phyloP scores from a whole-genome alignment of 2,888 invertebrate species.

The Muschampia plurimacula region DNA sequence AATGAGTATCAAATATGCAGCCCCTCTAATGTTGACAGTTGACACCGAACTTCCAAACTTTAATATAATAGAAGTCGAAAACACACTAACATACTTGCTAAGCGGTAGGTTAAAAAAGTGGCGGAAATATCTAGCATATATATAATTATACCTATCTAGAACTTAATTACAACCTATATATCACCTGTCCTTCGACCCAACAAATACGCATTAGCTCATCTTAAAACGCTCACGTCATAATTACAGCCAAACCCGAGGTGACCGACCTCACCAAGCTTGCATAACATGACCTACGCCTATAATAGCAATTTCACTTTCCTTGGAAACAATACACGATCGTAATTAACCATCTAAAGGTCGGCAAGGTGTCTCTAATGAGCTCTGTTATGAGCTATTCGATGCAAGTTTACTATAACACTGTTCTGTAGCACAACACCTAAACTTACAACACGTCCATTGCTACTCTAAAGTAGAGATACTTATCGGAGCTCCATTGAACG shows the following conservation, averaged over 20 bases:
- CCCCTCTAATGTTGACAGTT: too few relatives aligned
- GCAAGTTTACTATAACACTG: conserved; percentile 28
- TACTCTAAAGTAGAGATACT: neutral
- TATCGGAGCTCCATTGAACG: neutral
- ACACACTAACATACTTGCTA: too few relatives aligned
- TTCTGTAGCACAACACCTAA: conserved; percentile 2
- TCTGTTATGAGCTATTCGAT: conserved; percentile 40
- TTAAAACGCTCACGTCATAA: conserved; percentile 24
- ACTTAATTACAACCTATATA: too few relatives aligned
- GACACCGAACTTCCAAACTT: too few relatives aligned
- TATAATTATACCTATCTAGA: too few relatives aligned
- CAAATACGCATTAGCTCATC: conserved; percentile 2
- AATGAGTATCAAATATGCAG: too few relatives aligned
- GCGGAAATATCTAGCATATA: too few relatives aligned
- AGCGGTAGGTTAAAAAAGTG: too few relatives aligned
- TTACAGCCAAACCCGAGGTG: conserved; percentile 27
- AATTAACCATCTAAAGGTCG: conserved; percentile 50
- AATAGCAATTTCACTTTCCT: conserved; percentile 62
- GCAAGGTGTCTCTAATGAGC: conserved; percentile 50
- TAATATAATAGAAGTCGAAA: too few relatives aligned
- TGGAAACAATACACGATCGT: conserved; percentile 54
- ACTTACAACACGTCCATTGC: conserved; percentile 23
- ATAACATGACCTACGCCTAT: conserved; percentile 40
- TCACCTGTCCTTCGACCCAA: conserved; percentile 1
- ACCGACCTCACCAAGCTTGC: conserved; percentile 32